Evolutionary conservation across 2,888 invertebrate genomes (phyloP), one percentile per base, ranked within the genome.

Genomic region (Microplitis deprimator): DNA sequence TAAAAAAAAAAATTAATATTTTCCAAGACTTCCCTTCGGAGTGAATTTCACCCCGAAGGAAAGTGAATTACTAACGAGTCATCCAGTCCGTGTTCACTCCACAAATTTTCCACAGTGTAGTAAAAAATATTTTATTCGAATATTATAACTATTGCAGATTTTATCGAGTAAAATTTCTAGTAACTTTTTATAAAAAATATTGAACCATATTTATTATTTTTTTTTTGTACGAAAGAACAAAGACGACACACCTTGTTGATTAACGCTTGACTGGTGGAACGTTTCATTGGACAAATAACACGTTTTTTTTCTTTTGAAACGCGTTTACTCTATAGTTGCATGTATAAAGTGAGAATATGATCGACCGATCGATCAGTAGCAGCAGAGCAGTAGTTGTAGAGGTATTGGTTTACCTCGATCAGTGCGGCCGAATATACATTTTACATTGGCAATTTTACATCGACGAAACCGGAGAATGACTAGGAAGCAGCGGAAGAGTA

Each of bases 391-490:
- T 41, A 41, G 13, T 50, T 50, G 50, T 50, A 50, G 4, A 8
- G 50, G 8, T 50, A 50, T 50, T 50, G 64, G 72, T 50, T 7
- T 62, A 72, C 64, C 72, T 64, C 72, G 64, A 72, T 64, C 64
- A 40, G 29, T 72, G 72, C 16, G 73, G 69, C 59, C 73, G 40
- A 77, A 64, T 67, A 65, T 64, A 67, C 79, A 82, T 79, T 80
- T 80, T 65, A 79, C 84, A 73, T 73, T 82, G 84, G 81, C 82
- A 82, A 82, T 81, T 50, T 50, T 13, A 50, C 50, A 13, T 50
- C 4, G 82, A 79, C 83, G 83, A 79, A 77, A 73, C 68, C 70
- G 78, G 70, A 81, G 79, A 79, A 73, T 16, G 62, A 17, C 50
- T 41, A 50, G 50, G 50, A 50, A 50, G 13, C 50, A 8, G 50